Base-by-base conservation (phyloP, 2,113 vertebrate species). In the Python bivittatus region DNA sequence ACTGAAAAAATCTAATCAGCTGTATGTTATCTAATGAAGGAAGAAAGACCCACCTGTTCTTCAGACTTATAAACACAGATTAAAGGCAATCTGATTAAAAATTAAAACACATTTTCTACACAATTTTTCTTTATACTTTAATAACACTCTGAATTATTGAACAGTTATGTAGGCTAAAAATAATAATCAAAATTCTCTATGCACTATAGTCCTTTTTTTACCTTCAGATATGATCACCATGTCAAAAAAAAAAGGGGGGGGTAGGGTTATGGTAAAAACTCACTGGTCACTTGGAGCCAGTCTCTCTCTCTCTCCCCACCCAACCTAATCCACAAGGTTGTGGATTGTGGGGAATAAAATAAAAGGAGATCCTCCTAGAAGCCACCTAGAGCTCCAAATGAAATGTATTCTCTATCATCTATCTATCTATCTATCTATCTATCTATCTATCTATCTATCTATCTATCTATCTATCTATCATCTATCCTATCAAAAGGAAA, bases 131-230 rank as follows among this genome's bases (percentile, higher is more conserved):
- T 52, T n/a, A 97, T 96, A 96, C 98, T 98, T 97, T 97, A 97
- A 96, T 96, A 96, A 95, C 91, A 27, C 53, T 27, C 54, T 97
- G 97, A 97, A 98, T 98, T 96, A 97, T 97, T 97, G 95, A 97
- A 93, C 79, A 94, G n/a, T 92, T 48, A 85, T 95, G 93, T 91
- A 72, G 93, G 60, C 96, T 96, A 94, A 95, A 96, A 61, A 54
- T 96, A 96, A 84, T 15, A 89, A 86, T 86, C 27, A n/a, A 53
- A 89, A 53, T 17, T 54, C 57, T 88, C 79, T 86, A 92, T 88
- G 92, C 90, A 44, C 90, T 84, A 92, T 88, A 94, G 95, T 96
- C 54, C 56, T 94, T 72, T 87, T 48, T 96, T 79, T 93, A 64
- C 84, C 61, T 89, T 94, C 94, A 95, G 94, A 95, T 94, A 95